These are phyloP conservation scores for Centruroides sculpturatus DNA, from an alignment of 1,140 invertebrate species.

Conservation along the genomic window DNA sequence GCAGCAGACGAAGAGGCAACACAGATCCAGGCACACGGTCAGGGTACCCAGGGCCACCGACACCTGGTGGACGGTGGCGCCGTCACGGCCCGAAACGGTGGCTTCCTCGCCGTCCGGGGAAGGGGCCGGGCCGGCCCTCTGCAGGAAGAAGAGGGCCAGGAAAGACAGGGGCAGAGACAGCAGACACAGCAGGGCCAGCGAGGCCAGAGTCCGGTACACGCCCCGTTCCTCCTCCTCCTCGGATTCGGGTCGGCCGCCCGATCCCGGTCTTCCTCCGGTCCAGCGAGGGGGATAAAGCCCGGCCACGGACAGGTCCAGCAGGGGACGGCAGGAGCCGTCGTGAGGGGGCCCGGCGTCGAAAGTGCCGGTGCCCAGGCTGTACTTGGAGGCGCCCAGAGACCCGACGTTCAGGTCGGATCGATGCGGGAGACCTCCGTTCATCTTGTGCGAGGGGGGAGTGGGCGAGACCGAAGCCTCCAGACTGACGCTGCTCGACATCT, in stretches of 20 bases:
- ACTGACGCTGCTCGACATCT: not conserved
- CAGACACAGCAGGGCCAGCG: slow-evolving; percentile 65
- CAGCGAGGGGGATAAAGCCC: too few relatives aligned
- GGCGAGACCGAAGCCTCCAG: slow-evolving; percentile 9
- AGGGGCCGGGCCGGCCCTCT: slow-evolving; percentile 46
- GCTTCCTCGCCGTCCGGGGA: too few relatives aligned
- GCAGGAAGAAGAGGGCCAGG: slow-evolving; percentile 63
- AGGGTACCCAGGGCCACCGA: slow-evolving; percentile 73
- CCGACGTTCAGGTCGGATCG: slow-evolving; percentile 42
- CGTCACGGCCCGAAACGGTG: too few relatives aligned
- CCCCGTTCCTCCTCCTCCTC: slow-evolving; percentile 3
- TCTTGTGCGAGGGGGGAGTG: slow-evolving; percentile 9
- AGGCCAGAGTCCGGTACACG: slow-evolving; percentile 51
- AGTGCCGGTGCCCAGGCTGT: slow-evolving; percentile 48
- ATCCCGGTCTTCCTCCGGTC: too few relatives aligned
- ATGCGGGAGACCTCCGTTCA: slow-evolving; percentile 13
- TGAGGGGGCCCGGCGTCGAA: not conserved
- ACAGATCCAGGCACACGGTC: slow-evolving; percentile 70
- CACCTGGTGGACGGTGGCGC: slow-evolving; percentile 71
- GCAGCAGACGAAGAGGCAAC: slow-evolving; percentile 79
- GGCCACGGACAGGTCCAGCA: too few relatives aligned
- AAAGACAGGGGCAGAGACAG: slow-evolving; percentile 66
- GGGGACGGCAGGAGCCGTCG: not conserved
- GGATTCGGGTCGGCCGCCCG: not conserved
- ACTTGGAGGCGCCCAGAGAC: slow-evolving; percentile 48